Percentiles rank a stretch among this genome's conserved stretches.
Evolutionary conservation across 2,888 invertebrate genomes (phyloP).

Genomic region (Cephus rjabovi): DNA sequence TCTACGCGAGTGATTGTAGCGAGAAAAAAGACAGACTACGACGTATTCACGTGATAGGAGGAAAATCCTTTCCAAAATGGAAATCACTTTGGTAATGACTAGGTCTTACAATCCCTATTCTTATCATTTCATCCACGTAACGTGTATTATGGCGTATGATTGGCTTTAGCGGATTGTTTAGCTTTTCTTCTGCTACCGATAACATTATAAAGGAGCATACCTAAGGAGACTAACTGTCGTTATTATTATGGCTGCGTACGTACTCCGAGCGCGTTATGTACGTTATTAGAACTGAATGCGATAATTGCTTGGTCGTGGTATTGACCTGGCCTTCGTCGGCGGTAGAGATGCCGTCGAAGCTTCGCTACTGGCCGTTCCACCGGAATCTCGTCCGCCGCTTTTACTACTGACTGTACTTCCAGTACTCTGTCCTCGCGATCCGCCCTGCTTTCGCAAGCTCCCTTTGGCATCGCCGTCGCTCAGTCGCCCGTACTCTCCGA

Average conservation of each 20-base stretch:
- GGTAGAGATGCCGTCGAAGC: constrained; percentile 72
- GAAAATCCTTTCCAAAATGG: constrained; percentile 21
- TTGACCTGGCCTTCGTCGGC: constrained; percentile 74
- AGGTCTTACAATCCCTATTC: constrained; percentile 58
- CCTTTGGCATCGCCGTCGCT: constrained; percentile 67
- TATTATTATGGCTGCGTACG: constrained; percentile 33
- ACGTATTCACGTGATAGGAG: constrained; percentile 11
- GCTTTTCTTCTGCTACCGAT: constrained; percentile 23
- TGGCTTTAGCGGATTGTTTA: constrained; percentile 30
- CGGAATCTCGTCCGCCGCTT: constrained; percentile 69
- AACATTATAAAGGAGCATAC: constrained; percentile 17
- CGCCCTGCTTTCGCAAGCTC: constrained; percentile 48
- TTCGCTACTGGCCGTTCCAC: constrained; percentile 70
- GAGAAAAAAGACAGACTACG: constrained; percentile 8
- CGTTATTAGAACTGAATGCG: constrained; percentile 77
- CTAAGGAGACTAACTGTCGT: constrained; percentile 28
- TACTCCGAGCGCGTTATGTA: constrained; percentile 14
- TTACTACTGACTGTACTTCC: constrained; percentile 64
- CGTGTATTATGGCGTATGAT: constrained; percentile 36
- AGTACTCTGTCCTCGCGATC: constrained; percentile 58
- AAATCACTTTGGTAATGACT: constrained; percentile 66
- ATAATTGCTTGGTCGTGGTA: constrained; percentile 76
- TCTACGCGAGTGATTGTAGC: not conserved
- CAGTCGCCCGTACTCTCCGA: constrained; percentile 72
- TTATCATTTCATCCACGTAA: constrained; percentile 28